Conservation (phyloP, 1,140 invertebrate species). For the Aphidius gifuensis region DNA sequence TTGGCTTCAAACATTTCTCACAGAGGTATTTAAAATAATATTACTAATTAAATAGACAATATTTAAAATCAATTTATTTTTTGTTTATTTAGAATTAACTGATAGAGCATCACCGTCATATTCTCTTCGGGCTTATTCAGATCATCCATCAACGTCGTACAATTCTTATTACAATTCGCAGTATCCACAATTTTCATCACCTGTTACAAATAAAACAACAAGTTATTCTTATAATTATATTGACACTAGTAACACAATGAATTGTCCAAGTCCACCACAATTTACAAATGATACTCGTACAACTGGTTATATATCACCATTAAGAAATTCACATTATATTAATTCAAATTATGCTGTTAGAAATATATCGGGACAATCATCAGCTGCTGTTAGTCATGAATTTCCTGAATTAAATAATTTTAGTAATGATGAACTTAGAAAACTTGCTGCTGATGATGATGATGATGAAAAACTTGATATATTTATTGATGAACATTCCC, state of each 20-base stretch:
- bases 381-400: constrained; percentile 29
- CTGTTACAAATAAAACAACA: constrained; percentile 34
- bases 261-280: constrained; percentile 33
- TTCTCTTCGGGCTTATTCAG: constrained; percentile 40
- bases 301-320: constrained; percentile 30
- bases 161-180: constrained; percentile 48
- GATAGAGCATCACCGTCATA: constrained; percentile 48
- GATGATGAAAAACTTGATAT: constrained; percentile 68
- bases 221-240: constrained; percentile 50
- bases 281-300: constrained; percentile 43
- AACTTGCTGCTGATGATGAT: constrained; percentile 65
- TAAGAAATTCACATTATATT: constrained; percentile 37
- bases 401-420: constrained; percentile 68
- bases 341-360: constrained; percentile 33
- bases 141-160: constrained; percentile 44
- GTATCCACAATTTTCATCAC: constrained; percentile 45
- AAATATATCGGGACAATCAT: constrained; percentile 24
- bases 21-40: constrained; percentile 40
- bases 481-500: constrained; percentile 66
- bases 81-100: constrained; percentile 42
- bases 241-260: constrained; percentile 39
- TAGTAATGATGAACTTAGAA: constrained; percentile 66
- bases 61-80: not conserved
- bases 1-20: constrained; percentile 44
- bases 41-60: not conserved